Evolutionary conservation across 1,140 invertebrate species (phyloP).

Genomic region (Meloidogyne chitwoodi): DNA sequence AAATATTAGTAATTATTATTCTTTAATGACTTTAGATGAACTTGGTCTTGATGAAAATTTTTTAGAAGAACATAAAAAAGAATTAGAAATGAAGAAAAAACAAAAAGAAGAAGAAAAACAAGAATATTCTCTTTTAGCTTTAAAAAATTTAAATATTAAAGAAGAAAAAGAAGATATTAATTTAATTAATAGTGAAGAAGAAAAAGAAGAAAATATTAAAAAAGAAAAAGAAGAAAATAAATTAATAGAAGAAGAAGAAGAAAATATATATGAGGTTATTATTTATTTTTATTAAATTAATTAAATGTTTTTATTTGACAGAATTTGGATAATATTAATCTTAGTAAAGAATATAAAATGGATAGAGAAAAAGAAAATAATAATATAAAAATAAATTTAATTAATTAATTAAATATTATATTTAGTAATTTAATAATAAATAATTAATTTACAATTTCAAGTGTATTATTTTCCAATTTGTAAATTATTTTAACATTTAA

Average conservation of each 20-base stretch:
- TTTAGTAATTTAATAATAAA: too few species aligned
- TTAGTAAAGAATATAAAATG: neutral
- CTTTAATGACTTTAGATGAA: neutral
- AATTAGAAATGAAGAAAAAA: neutral
- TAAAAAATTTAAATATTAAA: neutral
- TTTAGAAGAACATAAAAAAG: neutral
- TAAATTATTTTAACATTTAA: slow-evolving; percentile 8
- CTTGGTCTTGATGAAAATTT: neutral
- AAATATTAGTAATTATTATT: neutral
- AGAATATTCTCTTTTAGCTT: neutral
- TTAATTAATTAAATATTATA: too few species aligned
- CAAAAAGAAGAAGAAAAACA: neutral
- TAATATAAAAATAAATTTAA: neutral
- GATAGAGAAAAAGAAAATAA: neutral
- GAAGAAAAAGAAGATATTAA: too few species aligned
- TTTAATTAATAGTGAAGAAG: too few species aligned
- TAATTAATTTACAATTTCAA: slow-evolving; percentile 9
- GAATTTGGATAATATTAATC: neutral
- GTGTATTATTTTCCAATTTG: neutral
- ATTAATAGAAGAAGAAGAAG: neutral
- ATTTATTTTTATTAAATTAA: neutral
- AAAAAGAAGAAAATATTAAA: neutral
- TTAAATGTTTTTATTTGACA: neutral
- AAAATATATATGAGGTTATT: neutral
- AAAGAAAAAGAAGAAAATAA: neutral